Conservation (phyloP, 2,113 vertebrate genomes). For the Ahaetulla prasina region DNA sequence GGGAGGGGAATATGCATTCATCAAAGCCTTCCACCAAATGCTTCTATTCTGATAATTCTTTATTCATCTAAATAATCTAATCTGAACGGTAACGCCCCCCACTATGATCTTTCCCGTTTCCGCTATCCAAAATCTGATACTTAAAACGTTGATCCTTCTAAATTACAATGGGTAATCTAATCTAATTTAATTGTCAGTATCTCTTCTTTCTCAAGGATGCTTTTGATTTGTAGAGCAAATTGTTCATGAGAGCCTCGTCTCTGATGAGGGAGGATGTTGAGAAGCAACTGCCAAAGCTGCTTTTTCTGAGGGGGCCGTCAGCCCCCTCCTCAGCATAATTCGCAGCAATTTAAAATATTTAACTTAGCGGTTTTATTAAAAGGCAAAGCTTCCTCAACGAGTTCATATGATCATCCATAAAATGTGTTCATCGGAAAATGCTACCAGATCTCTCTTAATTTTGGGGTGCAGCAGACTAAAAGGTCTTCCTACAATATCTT, state of each 20-base stretch:
- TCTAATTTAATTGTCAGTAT: slow-evolving; percentile 41
- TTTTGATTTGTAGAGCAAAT: not conserved
- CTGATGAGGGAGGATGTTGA: not conserved
- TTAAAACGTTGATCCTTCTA: slow-evolving; percentile 8
- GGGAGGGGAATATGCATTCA: slow-evolving; percentile 17
- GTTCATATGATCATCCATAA: not conserved
- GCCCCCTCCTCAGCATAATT: not conserved
- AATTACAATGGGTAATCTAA: slow-evolving; percentile 21
- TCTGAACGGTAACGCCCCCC: not conserved
- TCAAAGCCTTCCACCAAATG: slow-evolving; percentile 34
- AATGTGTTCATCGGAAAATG: not conserved
- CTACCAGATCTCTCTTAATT: not conserved
- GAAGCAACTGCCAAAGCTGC: not conserved
- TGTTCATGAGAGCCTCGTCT: not conserved
- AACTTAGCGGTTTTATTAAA: not conserved
- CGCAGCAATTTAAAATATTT: not conserved
- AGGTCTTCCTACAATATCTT: not conserved
- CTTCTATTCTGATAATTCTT: not conserved
- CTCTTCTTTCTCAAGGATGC: slow-evolving; percentile 14
- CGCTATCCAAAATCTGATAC: not conserved
- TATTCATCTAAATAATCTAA: slow-evolving; percentile 4
- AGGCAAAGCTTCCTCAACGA: not conserved
- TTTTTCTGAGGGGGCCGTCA: not conserved
- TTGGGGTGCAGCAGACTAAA: not conserved
- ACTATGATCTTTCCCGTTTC: slow-evolving; percentile 1